A percentile compares a stretch with the other conserved stretches of the same genome.
These are phyloP conservation scores for Amblyjoppa proteus DNA, from an alignment of 2,888 invertebrate species.

Conservation along the genomic window DNA sequence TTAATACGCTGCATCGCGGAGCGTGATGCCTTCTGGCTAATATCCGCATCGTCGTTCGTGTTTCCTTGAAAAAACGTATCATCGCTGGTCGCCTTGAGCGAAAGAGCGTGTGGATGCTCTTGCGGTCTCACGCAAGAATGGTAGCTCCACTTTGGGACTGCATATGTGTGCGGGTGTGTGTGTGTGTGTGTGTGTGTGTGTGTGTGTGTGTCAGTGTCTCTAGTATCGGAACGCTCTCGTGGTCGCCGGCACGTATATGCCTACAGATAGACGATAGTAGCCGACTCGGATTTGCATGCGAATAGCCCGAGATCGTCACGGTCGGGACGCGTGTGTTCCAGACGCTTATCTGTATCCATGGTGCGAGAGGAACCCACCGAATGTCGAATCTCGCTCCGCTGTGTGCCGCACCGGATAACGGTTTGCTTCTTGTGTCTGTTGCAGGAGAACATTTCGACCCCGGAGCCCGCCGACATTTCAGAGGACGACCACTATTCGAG, in stretches of 20 bases:
- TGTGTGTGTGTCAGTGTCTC: neutral
- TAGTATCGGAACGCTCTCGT: neutral
- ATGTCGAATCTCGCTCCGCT: conserved; percentile 49
- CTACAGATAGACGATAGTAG: conserved; percentile 54
- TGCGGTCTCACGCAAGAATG: conserved; percentile 55
- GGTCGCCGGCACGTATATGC: neutral
- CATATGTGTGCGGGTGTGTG: neutral
- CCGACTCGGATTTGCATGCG: conserved; percentile 69
- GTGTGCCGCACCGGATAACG: conserved; percentile 61
- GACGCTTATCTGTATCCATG: conserved; percentile 38
- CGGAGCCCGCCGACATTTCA: conserved; percentile 89
- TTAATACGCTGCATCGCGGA: neutral
- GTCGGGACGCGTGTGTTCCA: conserved; percentile 61
- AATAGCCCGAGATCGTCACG: conserved; percentile 69
- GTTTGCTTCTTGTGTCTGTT: conserved; percentile 83
- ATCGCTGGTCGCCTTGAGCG: conserved; percentile 15
- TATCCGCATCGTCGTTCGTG: conserved; percentile 43
- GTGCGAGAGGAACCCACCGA: conserved; percentile 42
- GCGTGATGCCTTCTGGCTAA: conserved; percentile 33
- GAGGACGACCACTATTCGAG: conserved; percentile 91
- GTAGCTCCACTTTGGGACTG: conserved; percentile 34
- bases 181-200: neutral
- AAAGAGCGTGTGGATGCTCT: conserved; percentile 46
- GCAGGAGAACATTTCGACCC: conserved; percentile 90
- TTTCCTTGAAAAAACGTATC: conserved; percentile 39